phyloP scores from a whole-genome alignment of 2,797 vertebrate species.

The Xerus rutilus region DNA sequence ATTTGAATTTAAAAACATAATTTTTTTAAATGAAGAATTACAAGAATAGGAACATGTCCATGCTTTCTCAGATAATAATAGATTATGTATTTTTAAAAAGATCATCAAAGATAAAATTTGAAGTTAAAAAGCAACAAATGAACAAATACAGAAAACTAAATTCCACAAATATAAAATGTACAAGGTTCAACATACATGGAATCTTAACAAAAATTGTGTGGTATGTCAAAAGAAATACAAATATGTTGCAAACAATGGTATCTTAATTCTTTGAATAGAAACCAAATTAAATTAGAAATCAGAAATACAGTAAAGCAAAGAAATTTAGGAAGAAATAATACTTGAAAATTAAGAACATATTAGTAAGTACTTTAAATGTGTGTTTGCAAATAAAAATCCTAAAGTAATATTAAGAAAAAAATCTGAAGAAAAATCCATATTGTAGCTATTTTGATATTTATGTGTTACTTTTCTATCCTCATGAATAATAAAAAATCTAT shows the following conservation, averaged over 20 bases:
- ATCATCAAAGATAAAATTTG: background rate
- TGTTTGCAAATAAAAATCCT: background rate
- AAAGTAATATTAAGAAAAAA: background rate
- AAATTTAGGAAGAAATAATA: background rate
- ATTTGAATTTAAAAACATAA: background rate
- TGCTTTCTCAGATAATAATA: background rate
- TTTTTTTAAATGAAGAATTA: background rate
- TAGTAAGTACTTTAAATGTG: background rate
- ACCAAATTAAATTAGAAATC: background rate
- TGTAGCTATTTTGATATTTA: background rate
- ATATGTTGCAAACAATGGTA: background rate
- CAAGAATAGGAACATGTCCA: background rate
- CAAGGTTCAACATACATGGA: background rate
- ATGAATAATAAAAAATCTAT: background rate
- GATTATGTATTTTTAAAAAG: background rate
- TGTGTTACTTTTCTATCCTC: background rate
- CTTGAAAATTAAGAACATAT: background rate
- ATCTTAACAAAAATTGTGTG: background rate
- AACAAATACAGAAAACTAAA: background rate
- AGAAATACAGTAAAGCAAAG: background rate
- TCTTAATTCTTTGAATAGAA: background rate
- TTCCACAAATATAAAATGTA: background rate
- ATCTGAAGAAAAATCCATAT: background rate
- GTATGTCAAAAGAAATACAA: background rate
- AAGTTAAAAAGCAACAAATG: background rate